These are phyloP conservation scores for Diarsia brunnea DNA, from an alignment of 2,888 invertebrate species.

Conservation along the genomic window DNA sequence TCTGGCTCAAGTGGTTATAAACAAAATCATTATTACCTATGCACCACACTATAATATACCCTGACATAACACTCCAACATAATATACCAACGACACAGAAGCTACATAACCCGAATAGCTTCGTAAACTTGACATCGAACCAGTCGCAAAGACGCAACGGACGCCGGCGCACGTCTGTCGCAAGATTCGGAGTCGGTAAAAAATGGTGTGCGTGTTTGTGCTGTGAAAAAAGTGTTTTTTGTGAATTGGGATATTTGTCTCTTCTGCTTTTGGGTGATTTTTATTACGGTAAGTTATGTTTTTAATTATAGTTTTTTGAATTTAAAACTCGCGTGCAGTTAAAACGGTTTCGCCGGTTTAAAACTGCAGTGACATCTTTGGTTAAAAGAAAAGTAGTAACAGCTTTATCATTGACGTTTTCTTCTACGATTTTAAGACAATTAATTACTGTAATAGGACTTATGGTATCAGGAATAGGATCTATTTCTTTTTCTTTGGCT, in stretches of 20 bases:
- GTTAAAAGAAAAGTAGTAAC: slow-evolving; percentile 23
- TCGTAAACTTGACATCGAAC: slow-evolving; percentile 68
- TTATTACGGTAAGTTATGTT: slow-evolving; percentile 44
- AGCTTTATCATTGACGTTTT: background rate
- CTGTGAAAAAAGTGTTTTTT: slow-evolving; percentile 59
- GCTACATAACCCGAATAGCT: slow-evolving; percentile 65
- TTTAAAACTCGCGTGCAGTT: background rate
- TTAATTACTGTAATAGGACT: background rate
- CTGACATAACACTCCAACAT: slow-evolving; percentile 59
- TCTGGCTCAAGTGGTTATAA: slow-evolving; percentile 28
- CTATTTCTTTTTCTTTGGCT: background rate
- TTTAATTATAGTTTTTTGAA: background rate
- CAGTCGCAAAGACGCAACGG: slow-evolving; percentile 60
- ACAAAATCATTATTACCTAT: slow-evolving; percentile 40
- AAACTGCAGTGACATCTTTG: slow-evolving; percentile 51
- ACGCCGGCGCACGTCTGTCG: slow-evolving; percentile 63
- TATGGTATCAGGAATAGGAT: background rate
- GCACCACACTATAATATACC: slow-evolving; percentile 50
- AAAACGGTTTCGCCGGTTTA: slow-evolving; percentile 38
- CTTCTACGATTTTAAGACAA: background rate
- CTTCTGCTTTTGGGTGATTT: slow-evolving; percentile 54
- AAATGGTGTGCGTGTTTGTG: slow-evolving; percentile 67
- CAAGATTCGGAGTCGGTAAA: slow-evolving; percentile 33
- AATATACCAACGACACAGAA: slow-evolving; percentile 48
- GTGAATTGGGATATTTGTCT: slow-evolving; percentile 61